phyloP scores from a whole-genome alignment of 2,113 vertebrate genomes.

The Xenopus laevis region DNA sequence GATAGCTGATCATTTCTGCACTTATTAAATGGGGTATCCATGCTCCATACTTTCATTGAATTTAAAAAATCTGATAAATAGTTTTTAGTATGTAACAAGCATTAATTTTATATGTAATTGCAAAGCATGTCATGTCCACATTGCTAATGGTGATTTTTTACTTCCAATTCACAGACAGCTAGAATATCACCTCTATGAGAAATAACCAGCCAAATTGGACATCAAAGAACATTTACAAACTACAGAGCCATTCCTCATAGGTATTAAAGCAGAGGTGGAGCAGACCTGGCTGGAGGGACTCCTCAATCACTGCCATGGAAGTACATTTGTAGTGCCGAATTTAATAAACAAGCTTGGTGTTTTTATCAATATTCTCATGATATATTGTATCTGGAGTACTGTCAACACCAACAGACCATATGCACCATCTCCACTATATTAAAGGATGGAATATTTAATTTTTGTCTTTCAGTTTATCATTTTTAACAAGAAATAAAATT shows the following conservation, averaged over 20 bases:
- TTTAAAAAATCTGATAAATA: too few species aligned
- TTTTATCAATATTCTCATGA: constrained; percentile 1
- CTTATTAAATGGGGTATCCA: too few species aligned
- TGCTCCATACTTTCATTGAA: too few species aligned
- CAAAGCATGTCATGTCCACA: not conserved
- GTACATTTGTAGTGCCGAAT: not conserved
- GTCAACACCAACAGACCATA: not conserved
- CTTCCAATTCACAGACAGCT: constrained; percentile 1
- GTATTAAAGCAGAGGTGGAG: not conserved
- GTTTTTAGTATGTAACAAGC: too few species aligned
- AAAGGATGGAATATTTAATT: too few species aligned
- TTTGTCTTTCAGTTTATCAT: too few species aligned
- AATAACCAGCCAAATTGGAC: not conserved
- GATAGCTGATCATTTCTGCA: too few species aligned
- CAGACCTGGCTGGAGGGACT: not conserved
- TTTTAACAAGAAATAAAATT: too few species aligned
- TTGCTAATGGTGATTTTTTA: not conserved
- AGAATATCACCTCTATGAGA: not conserved
- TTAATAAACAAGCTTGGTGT: not conserved
- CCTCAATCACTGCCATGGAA: constrained; percentile 2
- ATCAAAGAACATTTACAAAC: constrained; percentile 1
- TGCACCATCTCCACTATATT: too few species aligned
- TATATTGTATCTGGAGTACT: not conserved
- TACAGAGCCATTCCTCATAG: not conserved
- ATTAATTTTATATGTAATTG: not conserved